A percentile compares a stretch with the other conserved stretches of the same genome.
These are phyloP conservation scores for Pseudopipra pipra DNA, from an alignment of 2,113 vertebrate species.

Conservation along the genomic window DNA sequence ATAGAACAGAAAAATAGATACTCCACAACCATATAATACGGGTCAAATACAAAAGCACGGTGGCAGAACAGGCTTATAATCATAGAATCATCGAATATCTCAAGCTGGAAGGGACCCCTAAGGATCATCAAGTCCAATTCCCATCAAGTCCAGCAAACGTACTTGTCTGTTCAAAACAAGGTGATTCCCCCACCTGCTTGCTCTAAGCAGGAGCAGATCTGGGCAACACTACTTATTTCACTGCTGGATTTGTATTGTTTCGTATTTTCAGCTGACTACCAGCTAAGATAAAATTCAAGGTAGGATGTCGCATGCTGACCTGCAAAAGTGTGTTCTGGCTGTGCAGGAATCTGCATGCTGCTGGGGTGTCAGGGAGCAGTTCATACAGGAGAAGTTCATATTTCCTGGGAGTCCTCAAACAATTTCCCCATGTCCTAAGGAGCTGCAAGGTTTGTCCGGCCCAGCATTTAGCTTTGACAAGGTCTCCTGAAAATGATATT, in stretches of 20 bases:
- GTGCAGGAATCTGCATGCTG: neutral
- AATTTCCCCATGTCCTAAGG: neutral
- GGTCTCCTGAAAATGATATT: neutral
- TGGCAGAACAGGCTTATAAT: neutral
- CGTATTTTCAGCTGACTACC: neutral
- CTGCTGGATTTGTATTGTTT: neutral
- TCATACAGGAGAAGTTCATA: neutral
- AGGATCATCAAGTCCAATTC: neutral
- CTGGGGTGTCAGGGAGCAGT: neutral
- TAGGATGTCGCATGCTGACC: neutral
- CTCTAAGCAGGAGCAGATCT: neutral
- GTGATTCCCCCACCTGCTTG: neutral
- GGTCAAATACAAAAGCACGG: neutral
- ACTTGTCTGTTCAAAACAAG: neutral
- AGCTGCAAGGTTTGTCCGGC: neutral
- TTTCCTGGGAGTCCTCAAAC: neutral
- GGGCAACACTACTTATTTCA: neutral
- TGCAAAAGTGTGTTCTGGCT: neutral
- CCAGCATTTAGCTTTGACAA: neutral
- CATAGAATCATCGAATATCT: neutral
- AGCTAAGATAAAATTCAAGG: neutral
- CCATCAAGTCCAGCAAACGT: neutral
- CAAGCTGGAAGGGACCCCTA: neutral
- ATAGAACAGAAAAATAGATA: slow-evolving; percentile 15
- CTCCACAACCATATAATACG: neutral